Evolutionary conservation across 2,888 invertebrate species (phyloP), one percentile per base, ranked within the genome.

Genomic region (Ecdyonurus torrentis): DNA sequence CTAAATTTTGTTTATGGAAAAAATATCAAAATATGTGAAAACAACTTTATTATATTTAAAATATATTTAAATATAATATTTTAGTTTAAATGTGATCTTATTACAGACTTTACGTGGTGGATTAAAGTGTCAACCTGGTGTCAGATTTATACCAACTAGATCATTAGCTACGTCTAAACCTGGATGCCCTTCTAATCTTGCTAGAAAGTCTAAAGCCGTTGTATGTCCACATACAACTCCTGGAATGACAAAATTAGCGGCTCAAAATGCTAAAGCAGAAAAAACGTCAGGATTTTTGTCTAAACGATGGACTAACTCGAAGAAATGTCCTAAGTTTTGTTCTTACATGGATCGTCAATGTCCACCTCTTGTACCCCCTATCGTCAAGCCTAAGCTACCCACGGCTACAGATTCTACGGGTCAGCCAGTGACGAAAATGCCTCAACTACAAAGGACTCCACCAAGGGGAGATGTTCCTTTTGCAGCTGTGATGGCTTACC

Each of bases 281-380:
- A 37, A 37, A 37, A 10, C 37, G 37, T 37, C 37, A 10, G 37
- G 37, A 37, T 37, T 37, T 37, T 37, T 37, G 37, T 37, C 37
- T 37, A 15, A 15, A 37, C 37, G 37, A 37, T 10, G 37, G 5
- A 10, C 37, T 15, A 37, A 15, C 37, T 37, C 37, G 15, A 37
- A 37, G 37, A 55, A 55, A 22, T 55, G 55, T 20, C 55, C 55
- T n/a, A 22, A 20, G 7, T 55, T 55, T n/a, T 55, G 55, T n/a
- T 55, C 55, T 5, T 55, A 55, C 55, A 22, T n/a, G 19, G 55
- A 55, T 55, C n/a, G 22, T 5, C 55, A 55, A n/a, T 55, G 55
- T 55, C 55, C 55, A 22, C 55, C 55, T n/a, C 22, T 55, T n/a
- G 55, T 55, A 22, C 55, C 55, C n/a, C 55, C 55, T n/a, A 22